Base-by-base conservation (phyloP, 2,888 invertebrate genomes). In the Ormyrus rosae region DNA sequence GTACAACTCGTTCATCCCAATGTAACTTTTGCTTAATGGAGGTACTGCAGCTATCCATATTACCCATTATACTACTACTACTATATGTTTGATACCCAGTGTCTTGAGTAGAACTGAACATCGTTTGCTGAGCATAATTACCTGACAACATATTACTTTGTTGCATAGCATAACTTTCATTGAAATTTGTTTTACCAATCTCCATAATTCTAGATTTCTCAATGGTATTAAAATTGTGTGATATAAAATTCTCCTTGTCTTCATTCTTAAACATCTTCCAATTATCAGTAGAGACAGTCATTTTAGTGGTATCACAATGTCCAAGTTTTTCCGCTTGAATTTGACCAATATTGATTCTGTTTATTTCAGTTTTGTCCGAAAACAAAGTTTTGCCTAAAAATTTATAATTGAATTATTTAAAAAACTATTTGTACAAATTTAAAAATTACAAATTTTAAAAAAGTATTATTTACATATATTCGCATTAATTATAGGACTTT, bases 61-160 rank as follows among this genome's bases (percentile, higher is more conserved):
- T 80, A 69, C 84, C 86, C 0, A 74, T 83, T 48, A 84, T 84
- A 48, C 84, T 84, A 74, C 85, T 89, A 81, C 88, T 89, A 80
- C 88, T 89, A 55, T 84, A 85, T 51, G 90, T 90, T 71, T 90
- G 89, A 84, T 90, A 90, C 11, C 90, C 90, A 19, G 90, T 89
- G 65, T 90, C 90, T 79, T 90, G 90, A 56, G 84, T 79, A 61
- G 83, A 85, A 75, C 85, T 86, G 7, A 84, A 86, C 34, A 81
- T 83, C 77, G 86, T 87, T 78, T 85, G 87, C 13, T 87, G 88
- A 6, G 82, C 84, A 0, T 84, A 87, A 51, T 84, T 84, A n/a
- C 86, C 87, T 9, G 86, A 82, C 9, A 85, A 78, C 7, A 85
- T 85, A 2, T 85, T 86, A 46, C 85, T 86, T 56, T 86, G 85